Base-by-base conservation (phyloP, 2,888 invertebrate genomes). In the Orgyia antiqua region DNA sequence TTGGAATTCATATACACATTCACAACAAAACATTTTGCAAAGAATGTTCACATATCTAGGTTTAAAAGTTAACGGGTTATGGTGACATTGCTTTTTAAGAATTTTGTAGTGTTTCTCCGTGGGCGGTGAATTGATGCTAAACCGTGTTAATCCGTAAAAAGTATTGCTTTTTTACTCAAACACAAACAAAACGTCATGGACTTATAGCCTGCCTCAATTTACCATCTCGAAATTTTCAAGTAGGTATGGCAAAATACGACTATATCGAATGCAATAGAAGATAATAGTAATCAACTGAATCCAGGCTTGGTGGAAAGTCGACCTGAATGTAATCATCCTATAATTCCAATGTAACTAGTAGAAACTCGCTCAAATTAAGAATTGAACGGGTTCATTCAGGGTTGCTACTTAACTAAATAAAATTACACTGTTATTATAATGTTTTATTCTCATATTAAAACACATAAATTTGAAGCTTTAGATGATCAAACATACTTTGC, bases 41-140 rank as follows among this genome's bases (percentile, higher is more conserved):
- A 43, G 36, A 59, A 59, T 48, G 31, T 52, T 43, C 51, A 41
- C 49, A 39, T 39, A 36, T 48, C 47, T 55, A 45, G 40, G 37
- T 50, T 51, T 48, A 15, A 45, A 39, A 45, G 45, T 75, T 36
- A 78, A 77, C 78, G 71, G 23, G 79, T 72, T 41, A 42, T 39
- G 59, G 58, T 71, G 69, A 76, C 68, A 68, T 68, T 60, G 66
- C 57, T 58, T 46, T 52, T 45, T 39, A 53, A 65, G 74, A 74
- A 70, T 75, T 65, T 63, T 51, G 54, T 58, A 59, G 50, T 57
- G 52, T 55, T 54, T 52, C 58, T 51, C 47, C 49, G 67, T 71
- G 65, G 75, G 72, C 60, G 71, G 63, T 45, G 51, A 48, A 50
- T 19, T 11, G 31, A 9, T 11, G 55, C 44, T 48, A 61, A 65